Base-by-base conservation (phyloP, 2,888 invertebrate species). In the Acleris sparsana region DNA sequence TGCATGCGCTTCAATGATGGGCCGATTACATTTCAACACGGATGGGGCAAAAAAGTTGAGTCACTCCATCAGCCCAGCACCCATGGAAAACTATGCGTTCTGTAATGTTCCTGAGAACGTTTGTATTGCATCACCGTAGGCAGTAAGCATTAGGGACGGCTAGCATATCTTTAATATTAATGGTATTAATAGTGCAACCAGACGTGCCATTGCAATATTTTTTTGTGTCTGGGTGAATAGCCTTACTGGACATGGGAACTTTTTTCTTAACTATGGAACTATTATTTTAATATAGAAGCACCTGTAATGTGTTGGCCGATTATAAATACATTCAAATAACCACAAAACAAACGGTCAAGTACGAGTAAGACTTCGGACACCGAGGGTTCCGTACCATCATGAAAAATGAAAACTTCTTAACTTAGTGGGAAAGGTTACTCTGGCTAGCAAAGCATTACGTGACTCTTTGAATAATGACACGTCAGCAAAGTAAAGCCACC, bases 41-140 rank as follows among this genome's bases (percentile, higher is more conserved):
- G 49, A 49, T 49, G 49, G 58, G 56, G 62, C 60, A 53, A 66
- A 66, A 61, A 66, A 52, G 66, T 66, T 66, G 61, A 62, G 61
- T 48, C 39, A 52, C 48, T 18, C 46, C 57, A 62, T 57, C 57
- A 57, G 65, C 55, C 25, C 46, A 13, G 7, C 16, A 22, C 16
- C 63, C 57, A 66, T 66, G 39, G 52, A 58, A 60, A 56, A 48
- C 29, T 62, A 56, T 56, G 55, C 65, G 48, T 57, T 62, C 48
- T 56, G 52, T 57, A 66, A 66, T 66, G 62, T 39, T 66, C 57
- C 61, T 66, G 57, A 53, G 66, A 66, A 66, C 62, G 48, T 66
- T 61, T 51, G 60, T 49, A n/a, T 65, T 66, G 66, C 66, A 62
- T 66, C 66, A 66, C 22, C 9, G 11, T n/a, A 16, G 49, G 62